Evolutionary conservation across 2,113 vertebrate species (phyloP).

Genomic region (Cebus imitator): DNA sequence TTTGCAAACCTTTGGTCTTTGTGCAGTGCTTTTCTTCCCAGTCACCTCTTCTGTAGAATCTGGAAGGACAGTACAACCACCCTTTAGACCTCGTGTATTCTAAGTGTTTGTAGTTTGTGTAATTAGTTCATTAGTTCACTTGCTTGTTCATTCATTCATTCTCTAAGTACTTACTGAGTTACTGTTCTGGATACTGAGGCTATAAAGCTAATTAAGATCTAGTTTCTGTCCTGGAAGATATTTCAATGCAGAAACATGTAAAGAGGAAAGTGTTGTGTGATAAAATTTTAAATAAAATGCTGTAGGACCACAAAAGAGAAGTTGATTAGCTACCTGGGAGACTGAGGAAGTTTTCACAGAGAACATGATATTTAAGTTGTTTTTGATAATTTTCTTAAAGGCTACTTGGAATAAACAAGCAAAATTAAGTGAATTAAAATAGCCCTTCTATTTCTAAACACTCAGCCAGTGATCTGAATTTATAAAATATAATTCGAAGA

Average conservation of each 20-base stretch:
- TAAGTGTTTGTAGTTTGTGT: neutral
- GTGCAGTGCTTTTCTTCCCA: neutral
- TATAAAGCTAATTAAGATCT: neutral
- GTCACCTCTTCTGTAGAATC: neutral
- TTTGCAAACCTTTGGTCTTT: conserved; percentile 20
- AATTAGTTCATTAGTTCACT: neutral
- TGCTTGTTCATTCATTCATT: neutral
- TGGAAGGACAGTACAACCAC: neutral
- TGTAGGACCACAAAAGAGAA: neutral
- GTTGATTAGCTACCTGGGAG: neutral
- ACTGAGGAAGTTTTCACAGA: neutral
- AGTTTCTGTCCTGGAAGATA: neutral
- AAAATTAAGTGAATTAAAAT: conserved; percentile 2
- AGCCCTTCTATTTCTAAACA: conserved; percentile 9
- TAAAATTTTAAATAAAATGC: neutral
- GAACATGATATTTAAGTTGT: neutral
- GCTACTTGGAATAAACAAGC: neutral
- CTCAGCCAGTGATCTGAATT: neutral
- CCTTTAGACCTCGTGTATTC: neutral
- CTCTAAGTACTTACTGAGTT: neutral
- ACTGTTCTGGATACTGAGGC: neutral
- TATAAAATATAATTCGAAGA: neutral
- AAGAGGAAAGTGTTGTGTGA: neutral
- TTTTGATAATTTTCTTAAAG: neutral
- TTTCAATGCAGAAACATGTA: neutral